Evolutionary conservation across 1,140 invertebrate genomes (phyloP), one percentile per base, ranked within the genome.

Genomic region (Scylla paramamosain): DNA sequence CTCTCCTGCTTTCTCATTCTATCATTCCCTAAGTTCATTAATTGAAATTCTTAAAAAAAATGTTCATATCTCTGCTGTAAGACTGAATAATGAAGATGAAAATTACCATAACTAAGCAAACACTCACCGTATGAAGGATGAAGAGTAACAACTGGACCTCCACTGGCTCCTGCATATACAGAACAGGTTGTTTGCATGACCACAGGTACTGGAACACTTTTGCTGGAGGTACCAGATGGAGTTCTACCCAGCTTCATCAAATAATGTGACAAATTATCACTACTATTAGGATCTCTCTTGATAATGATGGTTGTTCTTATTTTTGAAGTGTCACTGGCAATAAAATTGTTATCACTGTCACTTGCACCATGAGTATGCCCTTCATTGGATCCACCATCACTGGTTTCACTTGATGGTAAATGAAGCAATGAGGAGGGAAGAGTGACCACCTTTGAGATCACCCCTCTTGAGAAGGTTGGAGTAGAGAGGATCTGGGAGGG

Each of bases 101-200:
- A 39, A 39, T 39, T 4, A 90, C 3, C 10, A 39, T 91, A 91
- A 46, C 29, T 4, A 59, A 45, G n/a, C 25, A 87, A 87, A 16
- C 20, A 45, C 94, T 86, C 16, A 92, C 94, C 94, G 59, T 59
- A 29, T 25, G 48, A 28, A n/a, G 94, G 94, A 48, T 95, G 94
- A 59, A 86, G 10, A 28, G 90, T 20, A 39, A 95, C 83, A 84
- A 95, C 77, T 39, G 94, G 77, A 8, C 94, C 94, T 86, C 94
- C 94, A 45, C 94, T 95, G n/a, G 39, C 87, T 20, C 94, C 94
- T 25, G 89, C 89, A 87, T 95, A 95, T 12, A 95, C 94, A 16
- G 94, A 32, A 91, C 94, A 95, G 10, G 94, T 95, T 45, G 94
- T 95, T 48, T 95, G 94, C 82, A 95, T 91, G 14, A 95, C 91